Evolutionary conservation across 2,888 invertebrate genomes (phyloP), one percentile per base, ranked within the genome.

Genomic region (Abrostola triplasia): DNA sequence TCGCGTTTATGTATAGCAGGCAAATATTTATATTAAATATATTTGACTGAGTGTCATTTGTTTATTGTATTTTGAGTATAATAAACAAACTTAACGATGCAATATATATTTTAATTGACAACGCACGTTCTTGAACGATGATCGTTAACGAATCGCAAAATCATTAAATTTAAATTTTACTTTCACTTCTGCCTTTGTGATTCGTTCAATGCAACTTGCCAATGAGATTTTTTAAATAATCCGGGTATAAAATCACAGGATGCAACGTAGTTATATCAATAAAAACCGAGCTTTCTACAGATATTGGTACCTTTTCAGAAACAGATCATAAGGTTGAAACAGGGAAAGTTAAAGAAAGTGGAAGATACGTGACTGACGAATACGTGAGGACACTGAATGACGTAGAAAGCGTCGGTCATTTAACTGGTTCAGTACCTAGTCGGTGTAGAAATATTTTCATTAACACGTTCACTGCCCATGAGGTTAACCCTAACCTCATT

Each of bases 131-230:
- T 44, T 64, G 63, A 59, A 67, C 54, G 49, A 69, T 64, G 64
- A 50, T 53, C 44, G 42, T 41, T 71, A 60, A 71, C 51, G 36
- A 50, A 70, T 76, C 64, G 66, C 66, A 57, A 67, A 52, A 65
- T 64, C 63, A 74, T 73, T 80, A 79, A 80, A 66, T 77, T 68
- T 64, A 78, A 81, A 77, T 67, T 65, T 59, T 13, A 63, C 84
- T 86, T 88, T 87, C 87, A 82, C 81, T 84, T 84, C 78, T 76
- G 79, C 52, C 73, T 68, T 75, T 64, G 68, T 77, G 62, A 67
- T 76, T 76, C 78, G 77, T 70, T 59, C 59, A 59, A 64, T 50
- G 61, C 60, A 59, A 74, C 77, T 81, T 81, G 82, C 79, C 63
- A 80, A 73, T 59, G 41, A 58, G 49, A 66, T 56, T 63, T 56